Conservation (phyloP, 2,113 vertebrate species). For the Pan troglodytes region NHGRI_mPanTro3-v2.1_pri NC_072421.2:69420501-69421000, state of each 20-base stretch:
- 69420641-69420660: not conserved
- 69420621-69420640: conserved; percentile 26
- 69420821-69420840: conserved; percentile 10
- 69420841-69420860: not conserved
- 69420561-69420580: not conserved
- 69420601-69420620: not conserved
- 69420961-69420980: too few species aligned
- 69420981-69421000: too few species aligned
- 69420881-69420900: too few species aligned
- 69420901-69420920: too few species aligned
- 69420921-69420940: too few species aligned
- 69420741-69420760: not conserved
- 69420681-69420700: not conserved
- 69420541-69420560: not conserved
- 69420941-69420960: too few species aligned
- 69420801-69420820: not conserved
- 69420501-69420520: not conserved
- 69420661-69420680: not conserved
- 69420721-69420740: not conserved
- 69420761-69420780: not conserved
- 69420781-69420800: not conserved
- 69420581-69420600: not conserved
- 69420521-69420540: not conserved
- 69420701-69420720: not conserved
- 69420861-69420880: too few species aligned